phyloP scores from a whole-genome alignment of 2,113 vertebrate genomes.

The Prinia subflava region DNA sequence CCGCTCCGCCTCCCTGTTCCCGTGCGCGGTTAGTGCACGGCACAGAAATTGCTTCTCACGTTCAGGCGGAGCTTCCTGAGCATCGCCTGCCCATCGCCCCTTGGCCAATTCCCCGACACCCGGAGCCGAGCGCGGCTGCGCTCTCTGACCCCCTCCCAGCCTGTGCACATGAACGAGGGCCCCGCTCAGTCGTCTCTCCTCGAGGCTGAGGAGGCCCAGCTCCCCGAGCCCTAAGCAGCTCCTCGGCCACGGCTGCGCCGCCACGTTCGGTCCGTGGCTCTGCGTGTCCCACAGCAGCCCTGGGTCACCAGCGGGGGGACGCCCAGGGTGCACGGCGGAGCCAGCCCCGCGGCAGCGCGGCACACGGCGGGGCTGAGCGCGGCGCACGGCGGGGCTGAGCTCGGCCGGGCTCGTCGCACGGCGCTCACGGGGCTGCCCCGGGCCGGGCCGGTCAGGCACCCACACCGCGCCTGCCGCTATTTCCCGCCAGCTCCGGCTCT shows the following conservation, averaged over 20 bases:
- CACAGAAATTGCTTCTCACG: accelerated
- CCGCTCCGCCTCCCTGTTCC: accelerated
- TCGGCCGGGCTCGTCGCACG: accelerated
- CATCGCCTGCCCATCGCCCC: accelerated
- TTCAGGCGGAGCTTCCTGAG: too few relatives aligned
- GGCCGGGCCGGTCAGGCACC: too few relatives aligned
- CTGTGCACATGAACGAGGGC: accelerated
- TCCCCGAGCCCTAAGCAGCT: neutral
- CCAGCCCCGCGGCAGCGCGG: accelerated
- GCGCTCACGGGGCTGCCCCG: accelerated
- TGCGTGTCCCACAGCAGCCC: neutral
- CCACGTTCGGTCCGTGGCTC: accelerated
- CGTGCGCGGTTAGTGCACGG: accelerated
- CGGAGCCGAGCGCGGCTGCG: too few relatives aligned
- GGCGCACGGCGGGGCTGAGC: accelerated
- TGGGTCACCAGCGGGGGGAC: accelerated
- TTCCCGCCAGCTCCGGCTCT: accelerated
- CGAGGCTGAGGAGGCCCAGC: neutral
- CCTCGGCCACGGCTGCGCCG: accelerated
- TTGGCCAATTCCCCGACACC: too few relatives aligned
- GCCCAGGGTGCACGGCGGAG: accelerated
- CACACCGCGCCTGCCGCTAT: accelerated
- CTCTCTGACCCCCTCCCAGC: too few relatives aligned
- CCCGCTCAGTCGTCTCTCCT: neutral
- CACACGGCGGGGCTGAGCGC: accelerated